These are phyloP conservation scores for Mirounga angustirostris DNA, from an alignment of 2,113 vertebrate species.

Conservation along the genomic window DNA sequence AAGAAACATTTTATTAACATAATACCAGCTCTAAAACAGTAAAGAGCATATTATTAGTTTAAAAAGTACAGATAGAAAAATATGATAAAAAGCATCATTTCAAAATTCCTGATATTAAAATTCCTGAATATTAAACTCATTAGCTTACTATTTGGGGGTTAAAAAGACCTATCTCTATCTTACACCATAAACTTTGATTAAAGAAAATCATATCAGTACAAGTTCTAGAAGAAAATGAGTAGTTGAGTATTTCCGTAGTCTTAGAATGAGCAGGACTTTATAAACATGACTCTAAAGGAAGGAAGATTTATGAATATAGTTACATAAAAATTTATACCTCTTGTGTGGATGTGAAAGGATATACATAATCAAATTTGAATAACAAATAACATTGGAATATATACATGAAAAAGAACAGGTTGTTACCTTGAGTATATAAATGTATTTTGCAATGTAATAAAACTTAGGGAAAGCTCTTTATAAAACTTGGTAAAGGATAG, in stretches of 20 bases:
- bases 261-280: neutral
- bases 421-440: neutral
- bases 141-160: neutral
- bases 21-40: neutral
- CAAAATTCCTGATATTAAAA: neutral
- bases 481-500: neutral
- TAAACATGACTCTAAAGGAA: neutral
- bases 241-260: neutral
- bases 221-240: neutral
- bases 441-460: neutral
- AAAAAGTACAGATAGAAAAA: neutral
- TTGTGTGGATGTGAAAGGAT: neutral
- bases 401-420: neutral
- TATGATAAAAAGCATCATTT: neutral
- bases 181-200: neutral
- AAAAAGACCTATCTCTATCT: neutral
- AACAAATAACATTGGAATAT: neutral
- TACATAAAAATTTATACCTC: neutral
- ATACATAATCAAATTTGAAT: slow-evolving; percentile 1
- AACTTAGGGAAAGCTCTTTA: neutral
- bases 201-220: neutral
- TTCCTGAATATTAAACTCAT: neutral
- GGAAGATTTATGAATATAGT: neutral
- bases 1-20: neutral
- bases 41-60: neutral